Conservation (phyloP, 1,140 invertebrate genomes). For the Heliothis virescens region DNA sequence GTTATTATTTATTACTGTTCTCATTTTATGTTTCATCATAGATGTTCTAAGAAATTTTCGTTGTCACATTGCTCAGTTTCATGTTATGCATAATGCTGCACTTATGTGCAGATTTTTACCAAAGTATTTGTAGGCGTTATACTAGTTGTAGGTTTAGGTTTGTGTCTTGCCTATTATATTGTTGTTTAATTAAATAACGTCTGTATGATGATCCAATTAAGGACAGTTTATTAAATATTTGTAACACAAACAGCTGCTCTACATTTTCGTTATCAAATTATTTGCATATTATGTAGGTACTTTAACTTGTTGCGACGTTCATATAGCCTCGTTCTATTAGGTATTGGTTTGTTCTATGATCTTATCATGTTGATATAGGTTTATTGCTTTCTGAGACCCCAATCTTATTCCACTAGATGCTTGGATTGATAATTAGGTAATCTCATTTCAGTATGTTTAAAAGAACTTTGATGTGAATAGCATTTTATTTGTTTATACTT, state of each 20-base stretch:
- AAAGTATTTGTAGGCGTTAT: too few species aligned
- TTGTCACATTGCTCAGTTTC: too few species aligned
- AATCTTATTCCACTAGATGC: background rate
- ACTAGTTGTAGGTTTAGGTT: too few species aligned
- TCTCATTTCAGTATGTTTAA: background rate
- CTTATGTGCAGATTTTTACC: too few species aligned
- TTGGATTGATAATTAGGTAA: background rate
- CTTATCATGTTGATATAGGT: conserved; percentile 18
- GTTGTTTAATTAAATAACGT: too few species aligned
- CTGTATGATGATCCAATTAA: background rate
- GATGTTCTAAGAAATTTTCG: background rate
- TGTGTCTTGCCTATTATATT: too few species aligned
- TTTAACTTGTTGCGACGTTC: background rate
- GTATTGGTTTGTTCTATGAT: conserved; percentile 1
- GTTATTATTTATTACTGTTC: background rate
- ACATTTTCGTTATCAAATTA: background rate
- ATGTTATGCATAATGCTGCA: too few species aligned
- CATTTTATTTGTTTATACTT: background rate
- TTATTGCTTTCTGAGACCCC: background rate
- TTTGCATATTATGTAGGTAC: background rate
- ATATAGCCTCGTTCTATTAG: background rate
- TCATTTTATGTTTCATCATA: background rate
- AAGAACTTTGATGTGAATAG: background rate
- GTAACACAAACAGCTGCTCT: background rate
- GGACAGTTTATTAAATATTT: background rate